Evolutionary conservation across 2,888 invertebrate species (phyloP).

Genomic region (Caenorhabditis sp.): DNA sequence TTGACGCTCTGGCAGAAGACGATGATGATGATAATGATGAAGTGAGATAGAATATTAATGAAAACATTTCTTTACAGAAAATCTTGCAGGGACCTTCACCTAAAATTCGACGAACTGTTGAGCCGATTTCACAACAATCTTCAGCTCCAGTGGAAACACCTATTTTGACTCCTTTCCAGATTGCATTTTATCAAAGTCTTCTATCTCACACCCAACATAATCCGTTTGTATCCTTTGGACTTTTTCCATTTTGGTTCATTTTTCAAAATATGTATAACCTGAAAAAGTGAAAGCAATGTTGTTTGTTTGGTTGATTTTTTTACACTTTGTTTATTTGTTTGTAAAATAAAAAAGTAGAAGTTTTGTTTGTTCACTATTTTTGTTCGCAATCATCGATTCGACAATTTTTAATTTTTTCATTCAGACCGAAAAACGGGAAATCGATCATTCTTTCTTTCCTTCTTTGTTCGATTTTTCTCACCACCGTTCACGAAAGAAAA

Average conservation of each 20-base stretch:
- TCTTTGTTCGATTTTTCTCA: not conserved
- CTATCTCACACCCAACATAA: not conserved
- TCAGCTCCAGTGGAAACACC: not conserved
- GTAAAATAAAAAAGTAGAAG: not conserved
- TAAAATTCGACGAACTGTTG: too few species aligned
- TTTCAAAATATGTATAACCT: not conserved
- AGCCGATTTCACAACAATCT: too few species aligned
- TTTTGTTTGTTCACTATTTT: not conserved
- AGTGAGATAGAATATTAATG: too few species aligned
- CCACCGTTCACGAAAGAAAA: not conserved
- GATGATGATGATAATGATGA: not conserved
- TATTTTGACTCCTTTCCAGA: conserved; percentile 5
- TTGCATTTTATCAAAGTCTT: conserved; percentile 19
- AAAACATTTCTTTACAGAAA: too few species aligned
- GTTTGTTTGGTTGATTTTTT: not conserved
- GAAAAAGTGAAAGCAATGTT: not conserved
- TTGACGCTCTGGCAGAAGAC: conserved; percentile 19
- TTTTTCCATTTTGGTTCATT: conserved; percentile 12
- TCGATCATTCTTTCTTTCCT: not conserved
- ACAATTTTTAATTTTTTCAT: not conserved
- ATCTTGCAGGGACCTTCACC: too few species aligned
- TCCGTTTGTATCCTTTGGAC: not conserved
- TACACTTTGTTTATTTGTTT: not conserved
- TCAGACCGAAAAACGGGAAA: not conserved
- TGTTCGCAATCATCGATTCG: not conserved